Evolutionary conservation across 1,140 invertebrate species (phyloP).

Genomic region (Drosophila teissieri): DNA sequence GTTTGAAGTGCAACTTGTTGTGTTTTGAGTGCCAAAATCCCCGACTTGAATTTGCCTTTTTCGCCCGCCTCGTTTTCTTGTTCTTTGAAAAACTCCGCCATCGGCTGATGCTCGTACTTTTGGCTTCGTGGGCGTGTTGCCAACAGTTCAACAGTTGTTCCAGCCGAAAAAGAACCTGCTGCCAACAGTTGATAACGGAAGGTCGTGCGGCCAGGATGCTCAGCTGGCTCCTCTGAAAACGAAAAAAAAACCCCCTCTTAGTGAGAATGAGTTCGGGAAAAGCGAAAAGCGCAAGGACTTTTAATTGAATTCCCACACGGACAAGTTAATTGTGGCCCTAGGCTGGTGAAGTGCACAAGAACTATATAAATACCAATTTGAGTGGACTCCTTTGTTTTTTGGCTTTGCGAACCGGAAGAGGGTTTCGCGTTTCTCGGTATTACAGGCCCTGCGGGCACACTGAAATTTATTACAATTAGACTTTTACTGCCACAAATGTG

Average conservation of each 20-base stretch:
- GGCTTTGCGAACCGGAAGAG: constrained; percentile 3
- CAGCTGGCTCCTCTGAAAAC: constrained; percentile 2
- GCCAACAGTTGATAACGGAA: constrained; percentile 72
- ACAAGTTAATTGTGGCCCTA: constrained; percentile 8
- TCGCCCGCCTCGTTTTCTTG: neutral
- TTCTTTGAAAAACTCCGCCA: constrained; percentile 24
- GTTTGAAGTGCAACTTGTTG: constrained; percentile 67
- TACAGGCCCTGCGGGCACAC: constrained; percentile 58
- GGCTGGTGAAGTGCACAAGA: constrained; percentile 12
- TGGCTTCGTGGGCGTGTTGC: constrained; percentile 18
- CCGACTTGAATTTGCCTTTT: constrained; percentile 38
- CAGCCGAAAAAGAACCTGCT: constrained; percentile 33
- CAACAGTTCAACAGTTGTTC: constrained; percentile 54
- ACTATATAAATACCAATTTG: constrained; percentile 27
- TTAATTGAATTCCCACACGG: constrained; percentile 41
- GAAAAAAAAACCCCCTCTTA: neutral
- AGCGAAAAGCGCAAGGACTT: neutral
- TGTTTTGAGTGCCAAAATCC: constrained; percentile 60
- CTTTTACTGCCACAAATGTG: constrained; percentile 3
- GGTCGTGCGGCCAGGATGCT: constrained; percentile 58
- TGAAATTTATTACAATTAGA: constrained; percentile 58
- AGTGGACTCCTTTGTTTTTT: neutral
- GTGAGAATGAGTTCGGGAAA: constrained; percentile 10
- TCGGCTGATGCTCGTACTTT: constrained; percentile 7
- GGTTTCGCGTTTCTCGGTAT: neutral